phyloP scores from a whole-genome alignment of 2,113 vertebrate species.

The Trochalopteron elliotii region DNA sequence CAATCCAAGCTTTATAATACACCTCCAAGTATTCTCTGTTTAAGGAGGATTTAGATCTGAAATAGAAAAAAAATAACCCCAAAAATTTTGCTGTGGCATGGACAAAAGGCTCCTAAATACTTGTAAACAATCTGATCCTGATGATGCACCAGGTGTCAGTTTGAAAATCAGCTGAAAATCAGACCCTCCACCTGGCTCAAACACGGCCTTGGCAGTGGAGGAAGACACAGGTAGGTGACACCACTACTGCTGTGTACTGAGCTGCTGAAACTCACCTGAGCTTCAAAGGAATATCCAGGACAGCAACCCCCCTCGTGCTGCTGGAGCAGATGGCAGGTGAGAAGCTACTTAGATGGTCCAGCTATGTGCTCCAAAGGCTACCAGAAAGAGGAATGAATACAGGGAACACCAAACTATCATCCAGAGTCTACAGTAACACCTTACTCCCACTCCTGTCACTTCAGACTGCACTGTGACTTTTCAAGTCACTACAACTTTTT shows the following conservation, averaged over 20 bases:
- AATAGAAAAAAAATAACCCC: neutral
- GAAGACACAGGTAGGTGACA: neutral
- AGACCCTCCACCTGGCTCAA: neutral
- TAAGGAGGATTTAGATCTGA: neutral
- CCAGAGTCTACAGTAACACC: accelerated
- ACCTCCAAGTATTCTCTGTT: neutral
- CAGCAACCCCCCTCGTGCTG: neutral
- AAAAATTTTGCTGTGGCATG: neutral
- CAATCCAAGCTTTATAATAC: neutral
- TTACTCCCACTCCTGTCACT: accelerated
- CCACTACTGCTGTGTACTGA: no score
- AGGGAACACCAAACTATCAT: neutral
- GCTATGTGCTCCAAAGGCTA: neutral
- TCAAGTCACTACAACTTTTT: no score
- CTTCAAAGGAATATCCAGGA: neutral
- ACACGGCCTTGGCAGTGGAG: neutral
- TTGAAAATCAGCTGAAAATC: neutral
- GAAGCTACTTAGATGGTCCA: neutral
- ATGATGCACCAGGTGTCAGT: neutral
- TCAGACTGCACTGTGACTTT: neutral
- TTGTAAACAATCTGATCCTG: neutral
- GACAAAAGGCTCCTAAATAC: neutral
- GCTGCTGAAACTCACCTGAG: neutral
- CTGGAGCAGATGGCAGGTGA: neutral
- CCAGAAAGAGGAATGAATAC: neutral